A percentile compares a stretch with the other conserved stretches of the same genome.
phyloP scores from a whole-genome alignment of 2,888 invertebrate genomes.

The Ectobius pallidus region DNA sequence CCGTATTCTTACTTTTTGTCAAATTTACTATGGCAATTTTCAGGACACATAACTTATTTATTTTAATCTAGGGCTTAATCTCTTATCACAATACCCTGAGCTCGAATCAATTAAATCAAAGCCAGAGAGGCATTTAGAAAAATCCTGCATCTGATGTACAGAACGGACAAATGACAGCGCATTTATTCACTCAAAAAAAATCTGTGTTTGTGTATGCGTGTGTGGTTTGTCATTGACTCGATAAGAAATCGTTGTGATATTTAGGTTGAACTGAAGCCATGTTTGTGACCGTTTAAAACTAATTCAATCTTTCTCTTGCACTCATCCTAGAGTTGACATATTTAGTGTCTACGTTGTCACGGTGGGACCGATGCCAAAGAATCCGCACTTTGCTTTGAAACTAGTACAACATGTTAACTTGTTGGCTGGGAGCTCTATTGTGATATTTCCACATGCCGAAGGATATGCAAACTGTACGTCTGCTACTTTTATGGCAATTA shows the following conservation, averaged over 20 bases:
- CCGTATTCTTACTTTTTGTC: too few species aligned
- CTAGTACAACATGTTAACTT: neutral
- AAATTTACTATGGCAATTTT: too few species aligned
- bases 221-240: neutral
- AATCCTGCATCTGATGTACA: too few species aligned
- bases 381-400: neutral
- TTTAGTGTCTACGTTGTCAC: neutral
- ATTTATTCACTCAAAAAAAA: too few species aligned
- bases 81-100: too few species aligned
- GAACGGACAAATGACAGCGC: too few species aligned
- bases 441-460: neutral
- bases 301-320: slow-evolving; percentile 2
- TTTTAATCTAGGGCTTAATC: too few species aligned
- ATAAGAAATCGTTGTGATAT: neutral
- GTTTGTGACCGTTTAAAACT: slow-evolving; percentile 20
- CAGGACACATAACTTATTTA: too few species aligned
- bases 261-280: neutral
- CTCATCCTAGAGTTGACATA: neutral
- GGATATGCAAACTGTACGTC: neutral
- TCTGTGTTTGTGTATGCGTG: too few species aligned
- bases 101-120: too few species aligned
- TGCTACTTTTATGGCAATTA: neutral
- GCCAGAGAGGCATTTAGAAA: too few species aligned
- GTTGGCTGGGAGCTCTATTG: neutral
- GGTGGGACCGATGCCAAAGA: neutral